Percentiles rank a stretch among this genome's conserved stretches.
Evolutionary conservation across 2,797 vertebrate genomes (phyloP).

Genomic region (Huso huso): DNA sequence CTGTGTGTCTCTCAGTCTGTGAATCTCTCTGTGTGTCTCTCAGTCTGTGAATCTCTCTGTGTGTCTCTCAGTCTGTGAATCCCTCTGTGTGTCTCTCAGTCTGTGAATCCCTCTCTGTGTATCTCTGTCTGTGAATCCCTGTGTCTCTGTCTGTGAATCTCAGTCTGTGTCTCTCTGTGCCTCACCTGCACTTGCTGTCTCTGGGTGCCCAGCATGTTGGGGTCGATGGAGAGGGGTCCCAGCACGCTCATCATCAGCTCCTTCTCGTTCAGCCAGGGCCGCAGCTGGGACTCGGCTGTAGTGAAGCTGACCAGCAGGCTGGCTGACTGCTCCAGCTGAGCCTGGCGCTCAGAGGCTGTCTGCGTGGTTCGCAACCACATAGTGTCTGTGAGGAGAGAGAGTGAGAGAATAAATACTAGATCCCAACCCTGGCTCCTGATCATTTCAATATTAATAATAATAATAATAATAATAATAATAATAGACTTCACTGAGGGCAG

Average conservation of each 20-base stretch:
- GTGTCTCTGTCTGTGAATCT: background rate
- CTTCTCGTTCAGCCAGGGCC: constrained; percentile 92
- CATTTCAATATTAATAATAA: constrained; percentile 10
- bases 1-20: too few relatives aligned
- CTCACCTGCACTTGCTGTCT: constrained; percentile 94
- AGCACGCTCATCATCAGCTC: constrained; percentile 98
- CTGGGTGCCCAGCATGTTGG: constrained; percentile 94
- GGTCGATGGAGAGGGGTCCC: constrained; percentile 92
- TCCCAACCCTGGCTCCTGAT: background rate
- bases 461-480: constrained; percentile 14
- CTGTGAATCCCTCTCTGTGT: too few relatives aligned
- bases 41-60: too few relatives aligned
- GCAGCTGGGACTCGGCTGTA: constrained; percentile 76
- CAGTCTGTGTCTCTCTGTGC: background rate
- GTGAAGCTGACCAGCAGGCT: constrained; percentile 83
- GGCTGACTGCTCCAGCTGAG: constrained; percentile 82
- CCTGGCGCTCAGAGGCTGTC: constrained; percentile 73
- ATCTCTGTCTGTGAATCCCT: background rate
- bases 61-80: too few relatives aligned
- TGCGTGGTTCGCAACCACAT: constrained; percentile 82
- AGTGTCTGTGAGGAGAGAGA: constrained; percentile 53
- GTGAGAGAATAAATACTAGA: background rate
- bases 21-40: too few relatives aligned
- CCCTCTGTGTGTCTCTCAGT: too few relatives aligned
- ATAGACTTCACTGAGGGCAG: background rate